Base-by-base conservation (phyloP, 2,113 vertebrate species). In the Rhea americana region DNA sequence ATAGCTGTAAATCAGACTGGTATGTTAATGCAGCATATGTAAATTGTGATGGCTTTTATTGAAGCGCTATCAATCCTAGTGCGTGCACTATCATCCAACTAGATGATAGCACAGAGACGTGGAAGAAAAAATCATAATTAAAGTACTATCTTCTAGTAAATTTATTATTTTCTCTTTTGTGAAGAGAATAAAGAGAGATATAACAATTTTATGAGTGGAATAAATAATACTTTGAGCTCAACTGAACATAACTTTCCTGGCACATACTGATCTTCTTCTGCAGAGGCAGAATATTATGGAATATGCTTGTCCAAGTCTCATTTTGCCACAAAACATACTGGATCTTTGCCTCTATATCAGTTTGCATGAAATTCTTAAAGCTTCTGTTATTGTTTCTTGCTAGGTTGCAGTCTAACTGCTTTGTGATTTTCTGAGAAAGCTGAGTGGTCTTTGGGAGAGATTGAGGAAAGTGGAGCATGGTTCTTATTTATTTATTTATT, bases 91-190 rank as follows among this genome's bases (percentile, higher is more conserved):
- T 56, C 28, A 30, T 56, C 28, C 28, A 32, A 58, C 55, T 18
- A 70, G 26, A 8, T 62, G 63, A 25, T 47, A 75, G 18, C 28
- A 66, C 39, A 48, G 30, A 41, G 37, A 68, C 47, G 6, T 11
- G 13, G 53, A 91, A 87, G 43, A 50, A n/a, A n/a, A 76, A 83
- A 81, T 66, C 39, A 35, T 62, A 61, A 61, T 77, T 68, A 72
- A 59, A 7, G 7, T 37, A 6, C 2, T 70, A 14, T 22, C 14
- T 77, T 61, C 51, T 13, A 20, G 12, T 1, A 70, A 43, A 3
- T 47, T 21, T 71, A 22, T 76, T 66, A 4, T 32, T 41, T 45
- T 75, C 5, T 62, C 2, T 67, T 43, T 51, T 62, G 8, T 58
- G 32, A 66, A 79, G 59, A 61, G 8, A 12, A 50, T 70, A 67